Conservation (phyloP, 2,797 vertebrate species). For the Pogoniulus pusillus region DNA sequence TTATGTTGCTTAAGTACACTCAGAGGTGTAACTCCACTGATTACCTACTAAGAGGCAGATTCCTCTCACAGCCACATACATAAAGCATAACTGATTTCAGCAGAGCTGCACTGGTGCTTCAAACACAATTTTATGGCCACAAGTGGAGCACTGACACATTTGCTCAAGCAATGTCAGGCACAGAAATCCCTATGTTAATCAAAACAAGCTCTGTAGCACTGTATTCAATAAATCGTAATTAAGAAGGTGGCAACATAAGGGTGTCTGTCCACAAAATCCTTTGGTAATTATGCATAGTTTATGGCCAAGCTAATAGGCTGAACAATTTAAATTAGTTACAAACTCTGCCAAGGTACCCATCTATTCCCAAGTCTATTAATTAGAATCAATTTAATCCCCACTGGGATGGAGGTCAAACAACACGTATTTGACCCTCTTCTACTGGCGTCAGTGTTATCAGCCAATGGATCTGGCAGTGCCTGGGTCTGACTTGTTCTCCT, state of each 20-base stretch:
- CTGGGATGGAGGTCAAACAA: slow-evolving; percentile 67
- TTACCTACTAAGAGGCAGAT: background rate
- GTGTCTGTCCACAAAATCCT: slow-evolving; percentile 25
- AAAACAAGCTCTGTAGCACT: slow-evolving; percentile 13
- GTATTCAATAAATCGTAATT: slow-evolving; percentile 43
- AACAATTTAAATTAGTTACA: slow-evolving; percentile 60
- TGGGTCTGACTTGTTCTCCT: background rate
- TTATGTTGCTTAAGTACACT: background rate
- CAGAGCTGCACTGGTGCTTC: background rate
- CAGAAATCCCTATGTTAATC: background rate
- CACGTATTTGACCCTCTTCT: slow-evolving; percentile 43
- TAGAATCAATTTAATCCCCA: slow-evolving; percentile 64
- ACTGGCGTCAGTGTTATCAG: slow-evolving; percentile 55
- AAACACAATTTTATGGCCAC: background rate
- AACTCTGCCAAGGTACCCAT: slow-evolving; percentile 44
- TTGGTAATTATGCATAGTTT: slow-evolving; percentile 54
- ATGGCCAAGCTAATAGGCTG: slow-evolving; percentile 40
- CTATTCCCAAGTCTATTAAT: slow-evolving; percentile 61
- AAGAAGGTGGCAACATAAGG: slow-evolving; percentile 35
- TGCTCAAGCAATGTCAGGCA: background rate
- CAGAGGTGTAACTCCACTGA: background rate
- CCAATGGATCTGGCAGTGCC: slow-evolving; percentile 29
- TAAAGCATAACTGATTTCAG: background rate
- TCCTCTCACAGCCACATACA: background rate
- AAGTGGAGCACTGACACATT: background rate